Conservation (phyloP, 1,140 invertebrate species). For the Drosophila pachea region DNA sequence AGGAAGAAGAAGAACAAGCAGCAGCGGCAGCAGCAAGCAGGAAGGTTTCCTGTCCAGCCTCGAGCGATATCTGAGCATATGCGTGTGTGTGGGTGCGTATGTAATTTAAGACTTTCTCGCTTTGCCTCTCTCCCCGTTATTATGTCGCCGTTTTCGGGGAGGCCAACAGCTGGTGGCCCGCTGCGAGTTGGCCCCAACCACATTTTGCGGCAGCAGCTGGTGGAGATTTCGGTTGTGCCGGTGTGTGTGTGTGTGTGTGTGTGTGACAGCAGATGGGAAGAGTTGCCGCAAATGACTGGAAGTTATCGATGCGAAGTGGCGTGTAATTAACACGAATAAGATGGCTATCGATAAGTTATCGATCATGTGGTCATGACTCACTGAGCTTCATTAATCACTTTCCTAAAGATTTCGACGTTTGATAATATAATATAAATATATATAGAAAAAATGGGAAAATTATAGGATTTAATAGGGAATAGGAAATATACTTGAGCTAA, state of each 20-base stretch:
- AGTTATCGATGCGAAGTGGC: constrained; percentile 2
- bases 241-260: constrained; percentile 39
- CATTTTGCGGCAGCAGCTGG: constrained; percentile 2
- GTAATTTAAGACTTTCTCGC: constrained; percentile 75
- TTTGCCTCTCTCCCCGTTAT: constrained; percentile 29
- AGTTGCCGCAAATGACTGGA: constrained; percentile 6
- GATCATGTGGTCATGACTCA: neutral
- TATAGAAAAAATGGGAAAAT: no score
- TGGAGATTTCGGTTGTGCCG: constrained; percentile 4
- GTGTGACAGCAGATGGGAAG: constrained; percentile 16
- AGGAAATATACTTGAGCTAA: no score
- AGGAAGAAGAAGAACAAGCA: constrained; percentile 21
- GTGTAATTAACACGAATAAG: neutral
- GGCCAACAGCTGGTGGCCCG: constrained; percentile 61
- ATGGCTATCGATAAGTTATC: constrained; percentile 6
- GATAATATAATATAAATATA: no score
- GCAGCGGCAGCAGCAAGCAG: constrained; percentile 4
- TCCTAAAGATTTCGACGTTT: no score
- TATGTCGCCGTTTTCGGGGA: constrained; percentile 17
- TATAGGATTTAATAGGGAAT: no score
- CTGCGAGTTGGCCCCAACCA: constrained; percentile 31
- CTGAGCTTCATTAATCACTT: no score
- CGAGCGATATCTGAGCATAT: constrained; percentile 4
- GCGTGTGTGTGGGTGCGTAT: constrained; percentile 60
- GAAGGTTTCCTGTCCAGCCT: constrained; percentile 22